These are phyloP conservation scores for Guaruba guarouba DNA, from an alignment of 2,113 vertebrate genomes.

Conservation along the genomic window DNA sequence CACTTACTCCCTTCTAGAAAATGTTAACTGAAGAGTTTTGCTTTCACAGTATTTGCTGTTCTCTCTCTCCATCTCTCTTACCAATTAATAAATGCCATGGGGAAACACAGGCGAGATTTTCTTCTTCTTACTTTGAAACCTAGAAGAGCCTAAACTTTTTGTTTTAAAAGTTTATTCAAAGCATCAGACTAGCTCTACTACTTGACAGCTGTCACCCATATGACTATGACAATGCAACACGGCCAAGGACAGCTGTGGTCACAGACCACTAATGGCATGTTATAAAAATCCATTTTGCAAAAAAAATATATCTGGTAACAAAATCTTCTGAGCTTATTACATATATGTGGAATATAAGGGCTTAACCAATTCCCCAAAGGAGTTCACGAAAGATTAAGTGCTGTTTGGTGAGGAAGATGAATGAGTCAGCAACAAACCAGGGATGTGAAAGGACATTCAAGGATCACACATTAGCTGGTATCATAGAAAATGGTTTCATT, in stretches of 20 bases:
- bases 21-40: neutral
- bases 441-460: neutral
- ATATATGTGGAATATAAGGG: neutral
- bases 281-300: neutral
- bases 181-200: neutral
- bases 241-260: neutral
- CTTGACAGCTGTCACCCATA: neutral
- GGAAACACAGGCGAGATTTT: accelerated
- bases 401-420: neutral
- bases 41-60: neutral
- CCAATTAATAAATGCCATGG: neutral
- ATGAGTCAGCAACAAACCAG: neutral
- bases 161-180: neutral
- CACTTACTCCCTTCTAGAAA: neutral
- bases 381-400: neutral
- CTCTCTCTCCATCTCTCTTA: neutral
- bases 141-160: neutral
- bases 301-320: neutral
- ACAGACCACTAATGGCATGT: neutral
- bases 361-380: neutral
- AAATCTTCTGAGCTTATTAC: neutral
- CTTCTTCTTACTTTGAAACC: neutral
- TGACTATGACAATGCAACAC: neutral
- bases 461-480: neutral
- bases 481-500: neutral